Conservation (phyloP, 2,113 vertebrate species). For the Ailuropoda melanoleuca region DNA sequence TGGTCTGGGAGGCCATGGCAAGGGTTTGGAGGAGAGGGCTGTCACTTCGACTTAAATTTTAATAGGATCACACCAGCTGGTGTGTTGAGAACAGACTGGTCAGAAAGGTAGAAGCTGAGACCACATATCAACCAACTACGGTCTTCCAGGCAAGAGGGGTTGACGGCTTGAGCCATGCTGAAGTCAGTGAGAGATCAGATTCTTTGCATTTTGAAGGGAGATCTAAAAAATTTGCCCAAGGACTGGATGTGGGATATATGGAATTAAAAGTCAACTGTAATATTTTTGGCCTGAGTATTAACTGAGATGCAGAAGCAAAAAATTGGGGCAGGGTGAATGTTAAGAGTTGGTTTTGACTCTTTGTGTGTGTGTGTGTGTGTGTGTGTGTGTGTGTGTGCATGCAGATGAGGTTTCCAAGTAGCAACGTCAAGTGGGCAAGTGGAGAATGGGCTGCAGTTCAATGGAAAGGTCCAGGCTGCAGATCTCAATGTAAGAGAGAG, state of each 20-base stretch:
- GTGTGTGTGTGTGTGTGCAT: background rate
- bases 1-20: background rate
- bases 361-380: background rate
- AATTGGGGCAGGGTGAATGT: background rate
- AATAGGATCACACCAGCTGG: background rate
- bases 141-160: background rate
- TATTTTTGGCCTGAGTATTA: background rate
- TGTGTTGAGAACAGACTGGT: background rate
- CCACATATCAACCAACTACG: background rate
- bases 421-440: background rate
- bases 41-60: background rate
- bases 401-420: background rate
- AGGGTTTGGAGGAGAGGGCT: background rate
- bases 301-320: background rate
- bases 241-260: background rate
- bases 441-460: background rate
- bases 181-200: background rate
- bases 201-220: background rate
- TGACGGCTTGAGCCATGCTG: background rate
- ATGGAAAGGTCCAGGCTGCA: background rate
- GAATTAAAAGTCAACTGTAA: background rate
- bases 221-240: background rate
- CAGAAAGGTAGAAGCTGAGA: background rate
- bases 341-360: background rate
- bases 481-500: background rate